Percentiles rank a stretch among this genome's conserved stretches.
These are phyloP conservation scores for Acinonyx jubatus DNA, from an alignment of 2,113 vertebrate species.

Conservation along the genomic window DNA sequence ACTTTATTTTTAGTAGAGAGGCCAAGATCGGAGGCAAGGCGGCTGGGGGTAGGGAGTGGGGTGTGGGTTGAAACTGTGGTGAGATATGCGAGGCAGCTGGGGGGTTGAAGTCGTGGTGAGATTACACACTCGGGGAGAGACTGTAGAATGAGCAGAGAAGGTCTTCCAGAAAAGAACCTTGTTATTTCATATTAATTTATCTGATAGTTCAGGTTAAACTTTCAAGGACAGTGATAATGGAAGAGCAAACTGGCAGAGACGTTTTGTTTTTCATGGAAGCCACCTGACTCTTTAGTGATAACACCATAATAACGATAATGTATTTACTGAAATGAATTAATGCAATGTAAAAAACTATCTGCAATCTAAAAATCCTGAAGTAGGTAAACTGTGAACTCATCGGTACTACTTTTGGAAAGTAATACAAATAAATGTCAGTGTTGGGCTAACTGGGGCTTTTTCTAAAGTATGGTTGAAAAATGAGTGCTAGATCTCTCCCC, in stretches of 20 bases:
- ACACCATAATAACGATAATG: neutral
- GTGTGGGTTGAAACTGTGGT: neutral
- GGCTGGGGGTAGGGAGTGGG: neutral
- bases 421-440: neutral
- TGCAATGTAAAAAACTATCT: neutral
- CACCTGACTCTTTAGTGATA: neutral
- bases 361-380: neutral
- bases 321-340: neutral
- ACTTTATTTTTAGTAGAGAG: neutral
- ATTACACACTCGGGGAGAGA: neutral
- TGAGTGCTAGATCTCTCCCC: neutral
- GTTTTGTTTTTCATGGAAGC: neutral
- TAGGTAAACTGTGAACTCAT: neutral
- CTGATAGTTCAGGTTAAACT: neutral
- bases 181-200: neutral
- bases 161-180: neutral
- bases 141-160: neutral
- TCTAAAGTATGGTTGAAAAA: neutral
- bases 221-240: neutral
- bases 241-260: neutral
- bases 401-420: neutral
- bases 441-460: neutral
- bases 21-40: neutral
- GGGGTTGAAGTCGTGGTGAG: neutral
- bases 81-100: neutral